Evolutionary conservation across 2,888 invertebrate species (phyloP).

Genomic region (Geophilus truncorum): DNA sequence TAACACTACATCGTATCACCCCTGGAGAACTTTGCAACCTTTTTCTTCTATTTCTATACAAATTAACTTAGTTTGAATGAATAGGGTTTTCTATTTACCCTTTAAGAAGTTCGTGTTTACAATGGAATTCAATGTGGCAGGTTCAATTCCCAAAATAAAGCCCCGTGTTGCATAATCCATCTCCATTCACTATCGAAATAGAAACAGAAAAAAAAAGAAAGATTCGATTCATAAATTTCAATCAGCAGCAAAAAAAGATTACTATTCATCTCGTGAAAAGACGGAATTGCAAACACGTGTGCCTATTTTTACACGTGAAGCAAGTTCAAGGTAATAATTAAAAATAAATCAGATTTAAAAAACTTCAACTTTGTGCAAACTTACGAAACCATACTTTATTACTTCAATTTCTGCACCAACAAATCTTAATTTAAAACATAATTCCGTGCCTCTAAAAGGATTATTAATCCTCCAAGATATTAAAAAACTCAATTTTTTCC

Average conservation of each 20-base stretch:
- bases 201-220: not conserved
- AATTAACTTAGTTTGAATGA: not conserved
- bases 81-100: not conserved
- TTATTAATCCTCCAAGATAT: not conserved
- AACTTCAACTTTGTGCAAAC: not conserved
- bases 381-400: not conserved
- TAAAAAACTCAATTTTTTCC: not conserved
- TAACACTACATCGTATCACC: no score
- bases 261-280: no score
- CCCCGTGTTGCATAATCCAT: not conserved
- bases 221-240: not conserved
- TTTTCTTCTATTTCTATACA: not conserved
- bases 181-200: not conserved
- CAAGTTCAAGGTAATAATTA: no score
- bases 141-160: not conserved
- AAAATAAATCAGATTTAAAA: not conserved
- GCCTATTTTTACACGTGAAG: no score
- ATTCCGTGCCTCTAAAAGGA: not conserved
- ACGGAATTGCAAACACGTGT: not conserved
- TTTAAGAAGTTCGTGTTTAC: not conserved
- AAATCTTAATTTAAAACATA: not conserved
- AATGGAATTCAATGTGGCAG: not conserved
- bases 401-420: not conserved
- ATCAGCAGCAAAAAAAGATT: not conserved
- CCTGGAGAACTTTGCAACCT: no score